Percentiles rank a stretch among this genome's conserved stretches.
Conservation (phyloP, 1,140 invertebrate genomes). For the Drosophila carrolli region DNA sequence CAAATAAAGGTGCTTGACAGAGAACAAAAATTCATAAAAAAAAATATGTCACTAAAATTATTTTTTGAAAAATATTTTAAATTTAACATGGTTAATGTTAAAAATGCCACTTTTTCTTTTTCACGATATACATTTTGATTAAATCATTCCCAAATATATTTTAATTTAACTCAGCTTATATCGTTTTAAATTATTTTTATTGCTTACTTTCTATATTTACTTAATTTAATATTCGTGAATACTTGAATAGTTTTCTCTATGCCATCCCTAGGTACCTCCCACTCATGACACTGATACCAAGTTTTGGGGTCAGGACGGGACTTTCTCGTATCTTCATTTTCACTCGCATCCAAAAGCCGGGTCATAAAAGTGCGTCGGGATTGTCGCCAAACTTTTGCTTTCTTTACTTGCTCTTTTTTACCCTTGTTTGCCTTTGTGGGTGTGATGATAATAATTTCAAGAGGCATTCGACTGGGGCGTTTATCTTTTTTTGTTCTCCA, state of each 20-base stretch:
- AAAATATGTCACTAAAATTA: no score
- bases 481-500: conserved; percentile 19
- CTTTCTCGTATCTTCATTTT: conserved; percentile 63
- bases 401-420: conserved; percentile 41
- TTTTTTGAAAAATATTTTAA: no score
- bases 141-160: no score
- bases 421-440: conserved; percentile 17
- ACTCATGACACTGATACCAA: conserved; percentile 14
- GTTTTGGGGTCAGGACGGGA: conserved; percentile 1
- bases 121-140: no score
- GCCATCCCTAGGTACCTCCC: conserved; percentile 22
- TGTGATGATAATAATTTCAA: conserved; percentile 62
- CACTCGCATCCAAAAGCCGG: conserved; percentile 52
- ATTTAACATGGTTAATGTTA: no score
- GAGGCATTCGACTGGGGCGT: conserved; percentile 35
- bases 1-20: no score
- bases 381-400: conserved; percentile 76
- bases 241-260: background rate
- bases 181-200: no score
- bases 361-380: conserved; percentile 74
- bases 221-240: background rate
- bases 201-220: no score
- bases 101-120: background rate
- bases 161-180: no score
- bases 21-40: no score